Base-by-base conservation (phyloP, 92 coral and sea anemone genomes). In the Parazoanthus atlanticus region DNA sequence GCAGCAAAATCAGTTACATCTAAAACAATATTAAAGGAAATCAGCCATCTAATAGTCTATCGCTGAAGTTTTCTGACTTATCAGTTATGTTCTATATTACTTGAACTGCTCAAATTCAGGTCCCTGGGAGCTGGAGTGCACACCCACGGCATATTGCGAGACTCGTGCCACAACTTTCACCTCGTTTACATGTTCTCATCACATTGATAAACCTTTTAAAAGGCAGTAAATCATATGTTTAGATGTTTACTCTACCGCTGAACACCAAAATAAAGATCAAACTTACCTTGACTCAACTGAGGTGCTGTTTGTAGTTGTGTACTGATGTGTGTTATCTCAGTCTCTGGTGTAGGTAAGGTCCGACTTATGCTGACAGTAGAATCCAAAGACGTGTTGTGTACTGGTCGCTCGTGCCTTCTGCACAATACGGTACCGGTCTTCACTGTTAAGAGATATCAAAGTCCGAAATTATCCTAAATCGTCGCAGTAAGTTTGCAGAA, bases 131-230 rank as follows among this genome's bases (percentile, higher is more conserved):
- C 66, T 32, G 16, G 6, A 28, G 78, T 6, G 64, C 87, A 84
- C 78, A 43, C 40, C 87, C 78, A 31, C n/a, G 34, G 61, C 49
- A 46, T 84, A 3, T 43, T 49, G 66, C 4, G 65, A 84, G 67
- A 1, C 87, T 84, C 87, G 78, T 84, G 87, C 77, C 78, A n/a
- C 41, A 61, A 70, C 87, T 70, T 82, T 84, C 87, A 84, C 64
- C 58, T 43, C 87, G 38, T 29, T 84, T 84, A 40, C 34, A 84
- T 69, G 65, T 70, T 84, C 70, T 84, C 87, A 84, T 40, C 87
- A 84, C 78, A 84, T 84, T 73, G 70, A 43, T 38, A 84, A 84
- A 84, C 67, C 33, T 31, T 84, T 84, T 84, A 69, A 40, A 84
- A 29, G 26, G 67, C 11, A 17, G 36, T 30, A 84, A 69, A 17